Conservation (phyloP, 2,797 vertebrate species). For the Melanotaenia nigrans region DNA sequence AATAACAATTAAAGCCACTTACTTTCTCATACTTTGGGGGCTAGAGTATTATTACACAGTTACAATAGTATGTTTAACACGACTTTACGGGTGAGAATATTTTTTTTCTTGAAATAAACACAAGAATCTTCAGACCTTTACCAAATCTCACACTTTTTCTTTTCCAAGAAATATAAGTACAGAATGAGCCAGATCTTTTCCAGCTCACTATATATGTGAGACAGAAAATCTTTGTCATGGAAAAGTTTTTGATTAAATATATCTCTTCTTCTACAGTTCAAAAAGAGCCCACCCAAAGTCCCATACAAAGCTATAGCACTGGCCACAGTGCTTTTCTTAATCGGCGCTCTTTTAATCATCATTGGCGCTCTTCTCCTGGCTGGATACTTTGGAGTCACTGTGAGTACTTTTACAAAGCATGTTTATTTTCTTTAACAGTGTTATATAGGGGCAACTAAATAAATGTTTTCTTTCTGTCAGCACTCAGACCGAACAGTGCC, state of each 20-base stretch:
- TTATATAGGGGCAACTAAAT: slow-evolving; percentile 1
- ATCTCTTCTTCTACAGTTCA: slow-evolving; percentile 85
- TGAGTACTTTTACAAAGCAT: slow-evolving; percentile 76
- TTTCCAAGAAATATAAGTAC: not conserved
- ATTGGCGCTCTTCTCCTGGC: slow-evolving; percentile 92
- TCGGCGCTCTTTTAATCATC: slow-evolving; percentile 92
- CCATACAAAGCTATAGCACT: slow-evolving; percentile 97
- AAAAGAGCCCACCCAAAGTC: slow-evolving; percentile 94
- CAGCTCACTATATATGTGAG: slow-evolving; percentile 8
- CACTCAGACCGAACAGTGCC: slow-evolving; percentile 91
- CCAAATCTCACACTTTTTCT: no score
- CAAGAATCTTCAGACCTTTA: not conserved
- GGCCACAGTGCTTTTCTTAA: slow-evolving; percentile 91
- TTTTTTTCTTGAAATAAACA: not conserved
- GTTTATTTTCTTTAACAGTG: not conserved
- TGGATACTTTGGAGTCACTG: slow-evolving; percentile 92
- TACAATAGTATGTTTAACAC: not conserved
- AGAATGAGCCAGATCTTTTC: no score
- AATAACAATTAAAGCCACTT: not conserved
- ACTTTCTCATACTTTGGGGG: not conserved
- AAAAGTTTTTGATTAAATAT: slow-evolving; percentile 37
- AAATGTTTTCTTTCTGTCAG: slow-evolving; percentile 70
- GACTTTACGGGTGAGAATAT: not conserved
- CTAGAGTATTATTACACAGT: not conserved
- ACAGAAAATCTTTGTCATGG: slow-evolving; percentile 10